Evolutionary conservation across 2,113 vertebrate genomes (phyloP).

Genomic region (Neolamprologus caudopunctatus): DNA sequence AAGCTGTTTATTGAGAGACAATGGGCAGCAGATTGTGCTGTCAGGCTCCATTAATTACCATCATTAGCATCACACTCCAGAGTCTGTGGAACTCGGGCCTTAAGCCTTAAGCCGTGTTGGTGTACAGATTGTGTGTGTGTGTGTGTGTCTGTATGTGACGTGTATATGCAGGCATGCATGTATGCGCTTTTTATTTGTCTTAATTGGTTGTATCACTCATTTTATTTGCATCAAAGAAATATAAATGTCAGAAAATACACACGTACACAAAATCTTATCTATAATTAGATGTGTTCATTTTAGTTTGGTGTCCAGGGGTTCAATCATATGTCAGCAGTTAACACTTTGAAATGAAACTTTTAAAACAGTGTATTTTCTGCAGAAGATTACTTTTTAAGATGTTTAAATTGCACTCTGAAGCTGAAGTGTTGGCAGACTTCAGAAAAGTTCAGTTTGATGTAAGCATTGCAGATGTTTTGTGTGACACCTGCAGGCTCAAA

Average conservation of each 20-base stretch:
- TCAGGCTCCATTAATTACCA: conserved; percentile 97
- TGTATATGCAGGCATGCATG: background rate
- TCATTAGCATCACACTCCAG: conserved; percentile 96
- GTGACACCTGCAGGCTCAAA: background rate
- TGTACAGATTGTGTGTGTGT: background rate
- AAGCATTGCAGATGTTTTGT: background rate
- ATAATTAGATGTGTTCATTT: background rate
- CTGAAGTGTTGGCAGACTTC: background rate
- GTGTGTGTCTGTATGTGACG: background rate
- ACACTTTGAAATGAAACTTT: background rate
- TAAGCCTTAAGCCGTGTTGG: conserved; percentile 62
- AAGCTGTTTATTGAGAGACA: conserved; percentile 83
- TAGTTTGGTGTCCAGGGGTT: background rate
- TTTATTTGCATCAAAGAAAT: background rate
- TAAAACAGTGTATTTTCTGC: background rate
- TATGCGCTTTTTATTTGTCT: background rate
- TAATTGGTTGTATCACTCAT: background rate
- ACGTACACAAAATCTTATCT: fast-evolving
- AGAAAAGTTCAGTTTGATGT: background rate
- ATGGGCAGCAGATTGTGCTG: conserved; percentile 99
- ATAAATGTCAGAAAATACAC: background rate
- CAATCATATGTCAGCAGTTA: background rate
- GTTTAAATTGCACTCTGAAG: background rate
- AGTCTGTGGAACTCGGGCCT: conserved; percentile 70
- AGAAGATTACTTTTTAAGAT: background rate